Evolutionary conservation across 1,140 invertebrate genomes (phyloP).

Genomic region (Leptonema lineaticorne): DNA sequence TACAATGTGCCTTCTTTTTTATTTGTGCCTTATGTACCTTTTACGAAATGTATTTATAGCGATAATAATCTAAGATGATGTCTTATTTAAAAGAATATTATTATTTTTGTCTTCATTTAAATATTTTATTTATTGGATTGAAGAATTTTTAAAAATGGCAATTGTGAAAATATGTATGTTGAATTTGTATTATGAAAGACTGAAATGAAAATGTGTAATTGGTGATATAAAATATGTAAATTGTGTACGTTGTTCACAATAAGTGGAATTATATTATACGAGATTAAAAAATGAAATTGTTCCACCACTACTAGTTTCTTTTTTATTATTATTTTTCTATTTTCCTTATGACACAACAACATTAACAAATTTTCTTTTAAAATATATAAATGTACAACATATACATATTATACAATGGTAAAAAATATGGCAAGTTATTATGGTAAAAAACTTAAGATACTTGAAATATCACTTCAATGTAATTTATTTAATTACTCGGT

Average conservation of each 20-base stretch:
- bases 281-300: background rate
- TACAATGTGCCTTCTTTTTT: background rate
- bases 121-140: conserved; percentile 17
- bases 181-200: conserved; percentile 1
- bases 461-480: too few species aligned
- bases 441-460: too few species aligned
- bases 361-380: too few species aligned
- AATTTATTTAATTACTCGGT: too few species aligned
- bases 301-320: background rate
- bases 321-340: background rate
- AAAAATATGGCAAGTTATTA: too few species aligned
- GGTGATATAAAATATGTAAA: background rate
- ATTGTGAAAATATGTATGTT: background rate
- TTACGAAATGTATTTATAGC: background rate
- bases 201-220: conserved; percentile 2
- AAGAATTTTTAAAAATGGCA: too few species aligned
- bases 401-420: too few species aligned
- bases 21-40: conserved; percentile 16
- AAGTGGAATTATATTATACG: conserved; percentile 3
- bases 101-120: background rate
- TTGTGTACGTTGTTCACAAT: background rate
- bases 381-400: too few species aligned
- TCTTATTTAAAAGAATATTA: background rate
- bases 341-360: background rate
- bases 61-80: background rate